A percentile compares a stretch with the other conserved stretches of the same genome.
These are phyloP conservation scores for Dichetophora obliterata DNA, from an alignment of 2,888 invertebrate species.

Conservation along the genomic window DNA sequence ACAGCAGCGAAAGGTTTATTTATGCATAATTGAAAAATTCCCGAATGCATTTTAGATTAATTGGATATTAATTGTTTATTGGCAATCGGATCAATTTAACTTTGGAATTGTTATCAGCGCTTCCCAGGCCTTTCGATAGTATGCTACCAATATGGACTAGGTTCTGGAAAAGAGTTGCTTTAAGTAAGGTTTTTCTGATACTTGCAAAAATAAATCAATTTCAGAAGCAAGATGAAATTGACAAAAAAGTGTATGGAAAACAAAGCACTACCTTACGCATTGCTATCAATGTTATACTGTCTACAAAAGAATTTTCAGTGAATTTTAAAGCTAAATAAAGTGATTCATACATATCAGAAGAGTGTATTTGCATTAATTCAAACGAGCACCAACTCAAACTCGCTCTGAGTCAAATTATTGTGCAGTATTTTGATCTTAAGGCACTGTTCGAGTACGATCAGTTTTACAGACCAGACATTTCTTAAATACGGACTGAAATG, in stretches of 20 bases:
- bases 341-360: slow-evolving; percentile 1
- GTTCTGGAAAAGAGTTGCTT: slow-evolving; percentile 49
- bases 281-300: slow-evolving; percentile 8
- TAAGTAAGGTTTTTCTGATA: slow-evolving; percentile 49
- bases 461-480: too few species aligned
- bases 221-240: neutral
- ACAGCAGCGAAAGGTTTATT: too few species aligned
- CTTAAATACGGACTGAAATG: too few species aligned
- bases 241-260: neutral
- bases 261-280: neutral
- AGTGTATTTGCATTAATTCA: slow-evolving; percentile 21
- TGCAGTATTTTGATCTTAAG: neutral
- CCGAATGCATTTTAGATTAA: too few species aligned
- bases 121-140: neutral
- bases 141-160: slow-evolving; percentile 64
- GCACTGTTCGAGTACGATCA: neutral
- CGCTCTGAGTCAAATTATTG: neutral
- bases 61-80: too few species aligned
- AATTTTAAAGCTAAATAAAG: neutral
- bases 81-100: neutral
- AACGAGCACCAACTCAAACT: slow-evolving; percentile 1
- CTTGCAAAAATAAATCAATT: slow-evolving; percentile 38
- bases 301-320: neutral
- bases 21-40: too few species aligned
- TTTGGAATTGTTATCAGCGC: neutral